Percentiles rank a stretch among this genome's conserved stretches.
These are phyloP conservation scores for Pogona vitticeps DNA, from an alignment of 2,113 vertebrate species.

Conservation along the genomic window DNA sequence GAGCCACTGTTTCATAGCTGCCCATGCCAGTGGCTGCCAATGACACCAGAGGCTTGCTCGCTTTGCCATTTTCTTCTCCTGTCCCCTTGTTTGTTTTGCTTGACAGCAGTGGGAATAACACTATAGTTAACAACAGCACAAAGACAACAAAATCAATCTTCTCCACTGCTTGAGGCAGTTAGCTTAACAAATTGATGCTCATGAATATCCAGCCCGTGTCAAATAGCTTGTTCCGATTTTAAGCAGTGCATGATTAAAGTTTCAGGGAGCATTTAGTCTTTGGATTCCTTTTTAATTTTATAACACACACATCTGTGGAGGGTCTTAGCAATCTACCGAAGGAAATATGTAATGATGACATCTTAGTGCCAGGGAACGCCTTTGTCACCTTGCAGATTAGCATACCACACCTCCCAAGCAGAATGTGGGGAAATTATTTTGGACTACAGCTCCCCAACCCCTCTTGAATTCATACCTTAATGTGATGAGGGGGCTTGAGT, in stretches of 20 bases:
- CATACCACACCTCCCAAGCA: too few relatives aligned
- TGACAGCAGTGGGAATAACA: neutral
- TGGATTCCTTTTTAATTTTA: too few relatives aligned
- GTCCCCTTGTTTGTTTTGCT: conserved; percentile 2
- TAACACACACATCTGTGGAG: too few relatives aligned
- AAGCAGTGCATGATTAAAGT: neutral
- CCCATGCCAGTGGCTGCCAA: neutral
- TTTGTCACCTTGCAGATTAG: too few relatives aligned
- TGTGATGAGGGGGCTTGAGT: too few relatives aligned
- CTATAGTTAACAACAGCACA: neutral
- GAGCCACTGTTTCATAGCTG: neutral
- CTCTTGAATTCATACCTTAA: too few relatives aligned
- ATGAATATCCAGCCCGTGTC: conserved; percentile 15
- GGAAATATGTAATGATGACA: too few relatives aligned
- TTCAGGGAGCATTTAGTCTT: too few relatives aligned
- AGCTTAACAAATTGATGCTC: conserved; percentile 1
- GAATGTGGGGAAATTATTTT: too few relatives aligned
- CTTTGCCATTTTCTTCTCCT: neutral
- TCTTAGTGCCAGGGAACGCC: too few relatives aligned
- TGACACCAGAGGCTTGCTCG: neutral
- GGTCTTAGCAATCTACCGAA: too few relatives aligned
- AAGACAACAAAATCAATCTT: conserved; percentile 20
- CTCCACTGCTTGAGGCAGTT: neutral
- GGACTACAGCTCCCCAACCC: too few relatives aligned
- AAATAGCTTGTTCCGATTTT: conserved; percentile 18